These are phyloP conservation scores for Chrysolina americana DNA, from an alignment of 2,888 invertebrate genomes.

Conservation along the genomic window DNA sequence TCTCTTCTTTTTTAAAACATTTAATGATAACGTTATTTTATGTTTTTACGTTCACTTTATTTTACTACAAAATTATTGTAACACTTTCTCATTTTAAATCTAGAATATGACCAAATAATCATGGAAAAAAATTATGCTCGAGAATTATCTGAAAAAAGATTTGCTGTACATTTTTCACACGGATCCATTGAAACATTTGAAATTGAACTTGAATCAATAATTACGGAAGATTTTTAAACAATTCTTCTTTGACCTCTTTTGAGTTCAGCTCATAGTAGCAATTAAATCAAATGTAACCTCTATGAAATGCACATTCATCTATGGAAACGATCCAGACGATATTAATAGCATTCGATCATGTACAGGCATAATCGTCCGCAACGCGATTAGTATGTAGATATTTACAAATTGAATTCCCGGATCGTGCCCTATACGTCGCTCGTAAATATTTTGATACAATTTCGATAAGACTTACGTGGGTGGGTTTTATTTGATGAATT, in stretches of 20 bases:
- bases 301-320: background rate
- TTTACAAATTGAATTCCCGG: conserved; percentile 28
- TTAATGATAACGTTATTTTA: no score
- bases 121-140: no score
- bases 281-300: background rate
- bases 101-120: no score
- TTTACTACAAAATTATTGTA: no score
- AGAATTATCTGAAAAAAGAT: no score
- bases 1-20: no score
- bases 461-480: conserved; percentile 30
- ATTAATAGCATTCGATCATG: conserved; percentile 32
- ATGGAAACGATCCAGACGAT: conserved; percentile 5
- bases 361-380: conserved; percentile 10
- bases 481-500: conserved; percentile 20
- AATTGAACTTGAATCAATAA: background rate
- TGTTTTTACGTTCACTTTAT: no score
- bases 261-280: background rate
- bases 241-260: background rate
- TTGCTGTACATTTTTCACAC: no score
- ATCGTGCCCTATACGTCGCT: conserved; percentile 14
- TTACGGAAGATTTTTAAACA: background rate
- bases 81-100: no score
- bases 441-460: conserved; percentile 34
- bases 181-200: background rate
- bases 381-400: conserved; percentile 38